phyloP scores from a whole-genome alignment of 2,888 invertebrate species.

The Eilema caniola region DNA sequence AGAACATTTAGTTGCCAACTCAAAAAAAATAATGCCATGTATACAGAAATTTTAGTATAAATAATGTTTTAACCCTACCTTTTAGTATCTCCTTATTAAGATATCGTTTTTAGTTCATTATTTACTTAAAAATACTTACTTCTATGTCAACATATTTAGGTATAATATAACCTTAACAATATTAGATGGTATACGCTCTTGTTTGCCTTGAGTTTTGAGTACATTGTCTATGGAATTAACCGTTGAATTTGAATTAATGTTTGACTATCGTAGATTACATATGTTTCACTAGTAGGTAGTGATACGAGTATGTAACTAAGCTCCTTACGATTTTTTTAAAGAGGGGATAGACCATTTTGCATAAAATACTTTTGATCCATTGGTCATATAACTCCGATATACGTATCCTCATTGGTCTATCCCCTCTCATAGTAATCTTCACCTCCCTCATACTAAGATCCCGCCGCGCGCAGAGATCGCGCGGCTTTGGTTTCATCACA shows the following conservation, averaged over 20 bases:
- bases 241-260: conserved; percentile 27
- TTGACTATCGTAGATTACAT: conserved; percentile 37
- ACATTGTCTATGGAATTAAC: conserved; percentile 30
- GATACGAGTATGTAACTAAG: conserved; percentile 41
- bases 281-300: conserved; percentile 44
- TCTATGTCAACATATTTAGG: conserved; percentile 17
- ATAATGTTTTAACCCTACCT: conserved; percentile 12
- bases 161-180: conserved; percentile 17
- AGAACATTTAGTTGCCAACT: conserved; percentile 18
- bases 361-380: background rate
- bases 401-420: conserved; percentile 22
- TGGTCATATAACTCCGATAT: background rate
- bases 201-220: conserved; percentile 27
- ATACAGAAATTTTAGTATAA: conserved; percentile 12
- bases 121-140: conserved; percentile 14
- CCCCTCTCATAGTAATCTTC: background rate
- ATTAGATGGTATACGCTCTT: conserved; percentile 23
- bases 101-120: conserved; percentile 20
- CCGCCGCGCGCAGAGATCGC: conserved; percentile 93
- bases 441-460: conserved; percentile 21
- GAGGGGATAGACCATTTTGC: conserved; percentile 17
- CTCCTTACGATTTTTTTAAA: conserved; percentile 14
- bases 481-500: conserved; percentile 97
- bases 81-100: conserved; percentile 16
- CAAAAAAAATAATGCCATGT: conserved; percentile 14